Evolutionary conservation across 2,888 invertebrate species (phyloP).

Genomic region (Epistrophe grossulariae): DNA sequence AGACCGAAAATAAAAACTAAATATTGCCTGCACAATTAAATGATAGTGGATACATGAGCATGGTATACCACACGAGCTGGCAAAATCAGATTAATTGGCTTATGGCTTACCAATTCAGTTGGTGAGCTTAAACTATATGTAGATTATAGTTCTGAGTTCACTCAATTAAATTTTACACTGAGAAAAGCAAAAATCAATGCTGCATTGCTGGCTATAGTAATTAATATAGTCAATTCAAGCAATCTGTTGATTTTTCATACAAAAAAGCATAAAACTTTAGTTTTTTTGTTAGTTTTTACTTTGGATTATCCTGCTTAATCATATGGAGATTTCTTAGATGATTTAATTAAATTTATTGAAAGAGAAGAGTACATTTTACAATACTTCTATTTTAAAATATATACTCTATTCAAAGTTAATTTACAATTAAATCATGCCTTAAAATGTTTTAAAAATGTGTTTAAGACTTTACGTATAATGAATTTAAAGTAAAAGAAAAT

Average conservation of each 20-base stretch:
- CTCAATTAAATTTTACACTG: slow-evolving; percentile 3
- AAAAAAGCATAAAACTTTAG: neutral
- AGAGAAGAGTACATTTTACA: too few relatives aligned
- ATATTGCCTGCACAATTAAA: neutral
- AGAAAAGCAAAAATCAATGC: slow-evolving; percentile 1
- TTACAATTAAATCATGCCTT: too few relatives aligned
- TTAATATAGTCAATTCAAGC: slow-evolving; percentile 3
- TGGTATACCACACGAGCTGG: neutral
- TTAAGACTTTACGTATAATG: too few relatives aligned
- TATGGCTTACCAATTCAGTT: slow-evolving; percentile 20
- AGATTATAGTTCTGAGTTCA: slow-evolving; percentile 12
- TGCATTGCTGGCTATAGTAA: neutral
- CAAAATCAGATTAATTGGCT: slow-evolving; percentile 7
- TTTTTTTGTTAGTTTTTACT: neutral
- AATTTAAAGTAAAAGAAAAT: too few relatives aligned
- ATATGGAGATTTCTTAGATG: too few relatives aligned
- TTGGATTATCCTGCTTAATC: too few relatives aligned
- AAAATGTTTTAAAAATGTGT: too few relatives aligned
- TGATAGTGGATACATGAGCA: neutral
- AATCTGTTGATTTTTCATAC: neutral
- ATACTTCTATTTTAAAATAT: too few relatives aligned
- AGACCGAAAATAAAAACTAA: neutral
- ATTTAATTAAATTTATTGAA: too few relatives aligned
- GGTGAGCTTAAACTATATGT: neutral
- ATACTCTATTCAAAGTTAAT: too few relatives aligned